A percentile compares a stretch with the other conserved stretches of the same genome.
phyloP scores from a whole-genome alignment of 2,888 invertebrate genomes.

The Theretra japonica region DNA sequence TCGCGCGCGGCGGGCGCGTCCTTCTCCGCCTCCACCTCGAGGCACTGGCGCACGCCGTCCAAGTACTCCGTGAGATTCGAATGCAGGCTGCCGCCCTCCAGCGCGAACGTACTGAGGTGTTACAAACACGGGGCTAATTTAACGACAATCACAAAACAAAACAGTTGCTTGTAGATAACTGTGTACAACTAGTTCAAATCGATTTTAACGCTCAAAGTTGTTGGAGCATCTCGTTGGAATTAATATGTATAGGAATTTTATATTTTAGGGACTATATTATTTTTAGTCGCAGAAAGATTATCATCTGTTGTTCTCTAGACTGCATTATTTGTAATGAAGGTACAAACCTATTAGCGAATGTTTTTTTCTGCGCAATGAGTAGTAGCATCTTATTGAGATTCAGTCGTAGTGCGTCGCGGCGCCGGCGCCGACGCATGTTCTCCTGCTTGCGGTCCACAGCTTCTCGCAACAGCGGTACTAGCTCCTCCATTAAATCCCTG shows the following conservation, averaged over 20 bases:
- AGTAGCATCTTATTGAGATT: constrained; percentile 96
- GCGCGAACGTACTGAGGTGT: constrained; percentile 88
- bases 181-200: no score
- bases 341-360: constrained; percentile 89
- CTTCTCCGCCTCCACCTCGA: constrained; percentile 97
- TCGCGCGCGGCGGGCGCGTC: constrained; percentile 94
- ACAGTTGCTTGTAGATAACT: no score
- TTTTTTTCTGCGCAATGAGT: constrained; percentile 95
- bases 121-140: background rate
- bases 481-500: constrained; percentile 98
- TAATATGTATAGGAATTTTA: no score
- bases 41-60: constrained; percentile 95
- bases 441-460: constrained; percentile 99
- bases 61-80: constrained; percentile 96
- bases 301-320: no score
- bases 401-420: constrained; percentile 95
- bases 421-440: constrained; percentile 95
- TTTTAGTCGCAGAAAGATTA: no score
- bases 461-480: constrained; percentile 95
- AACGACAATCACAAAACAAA: background rate
- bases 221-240: no score
- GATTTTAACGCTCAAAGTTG: no score
- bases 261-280: no score
- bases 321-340: no score
- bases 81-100: constrained; percentile 94